Evolutionary conservation across 1,140 invertebrate genomes (phyloP).

Genomic region (Drosophila trapezifrons): DNA sequence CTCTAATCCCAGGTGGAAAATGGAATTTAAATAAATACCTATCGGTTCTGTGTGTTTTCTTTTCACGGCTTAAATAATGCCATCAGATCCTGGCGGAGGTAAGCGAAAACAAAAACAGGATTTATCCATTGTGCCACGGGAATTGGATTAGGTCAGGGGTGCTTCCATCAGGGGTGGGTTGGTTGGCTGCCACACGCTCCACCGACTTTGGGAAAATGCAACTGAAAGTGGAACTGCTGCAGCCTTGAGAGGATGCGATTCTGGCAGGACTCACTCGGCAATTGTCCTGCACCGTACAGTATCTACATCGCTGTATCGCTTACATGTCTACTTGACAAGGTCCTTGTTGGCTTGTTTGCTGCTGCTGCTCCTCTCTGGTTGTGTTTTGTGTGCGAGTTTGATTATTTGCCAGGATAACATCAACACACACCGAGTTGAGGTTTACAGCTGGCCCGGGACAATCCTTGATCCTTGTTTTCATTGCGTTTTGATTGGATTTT

Average conservation of each 20-base stretch:
- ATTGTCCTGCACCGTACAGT: constrained; percentile 51
- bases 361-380: constrained; percentile 5
- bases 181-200: constrained; percentile 62
- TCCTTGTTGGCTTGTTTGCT: constrained; percentile 63
- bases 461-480: constrained; percentile 64
- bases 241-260: constrained; percentile 18
- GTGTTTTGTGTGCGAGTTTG: constrained; percentile 47
- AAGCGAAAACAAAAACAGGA: constrained; percentile 72
- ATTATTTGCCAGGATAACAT: constrained; percentile 79
- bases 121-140: constrained; percentile 66
- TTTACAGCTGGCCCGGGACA: constrained; percentile 35
- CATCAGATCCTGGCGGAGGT: background rate
- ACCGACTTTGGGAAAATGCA: constrained; percentile 36
- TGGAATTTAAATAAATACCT: too few relatives aligned
- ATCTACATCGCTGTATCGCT: constrained; percentile 66
- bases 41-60: too few relatives aligned
- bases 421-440: constrained; percentile 61
- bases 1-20: too few relatives aligned
- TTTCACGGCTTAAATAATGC: constrained; percentile 33
- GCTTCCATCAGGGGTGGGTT: constrained; percentile 31
- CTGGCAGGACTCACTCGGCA: constrained; percentile 19
- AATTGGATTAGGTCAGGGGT: constrained; percentile 75
- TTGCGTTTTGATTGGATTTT: constrained; percentile 81
- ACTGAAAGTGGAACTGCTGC: constrained; percentile 23
- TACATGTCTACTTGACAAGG: constrained; percentile 71